phyloP scores from a whole-genome alignment of 2,113 vertebrate genomes.

The Eolophus roseicapilla region DNA sequence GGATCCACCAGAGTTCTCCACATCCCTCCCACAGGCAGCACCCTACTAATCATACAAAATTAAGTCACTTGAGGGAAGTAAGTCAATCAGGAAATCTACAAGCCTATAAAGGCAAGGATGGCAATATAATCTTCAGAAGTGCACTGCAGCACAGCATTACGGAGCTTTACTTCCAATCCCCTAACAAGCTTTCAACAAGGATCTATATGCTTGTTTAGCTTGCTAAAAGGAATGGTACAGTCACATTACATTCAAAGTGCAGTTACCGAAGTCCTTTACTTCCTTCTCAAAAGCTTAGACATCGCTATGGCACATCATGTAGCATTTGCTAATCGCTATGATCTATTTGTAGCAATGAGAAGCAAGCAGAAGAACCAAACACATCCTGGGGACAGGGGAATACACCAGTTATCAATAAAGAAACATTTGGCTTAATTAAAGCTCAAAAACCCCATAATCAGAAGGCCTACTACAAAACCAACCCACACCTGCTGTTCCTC shows the following conservation, averaged over 20 bases:
- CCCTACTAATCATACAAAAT: not conserved
- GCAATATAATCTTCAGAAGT: not conserved
- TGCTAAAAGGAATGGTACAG: accelerated
- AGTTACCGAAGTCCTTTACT: not conserved
- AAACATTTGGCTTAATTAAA: not conserved
- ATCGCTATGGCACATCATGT: accelerated
- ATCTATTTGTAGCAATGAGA: not conserved
- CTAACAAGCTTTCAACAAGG: not conserved
- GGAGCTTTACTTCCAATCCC: not conserved
- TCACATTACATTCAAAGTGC: not conserved
- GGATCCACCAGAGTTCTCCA: not conserved
- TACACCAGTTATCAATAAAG: not conserved
- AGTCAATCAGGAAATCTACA: not conserved
- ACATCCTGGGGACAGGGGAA: not conserved
- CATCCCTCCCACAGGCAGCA: not conserved
- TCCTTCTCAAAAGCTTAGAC: not conserved
- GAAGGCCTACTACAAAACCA: not conserved
- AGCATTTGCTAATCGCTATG: not conserved
- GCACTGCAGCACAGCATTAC: accelerated
- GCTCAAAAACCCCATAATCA: not conserved
- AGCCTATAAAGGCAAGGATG: not conserved
- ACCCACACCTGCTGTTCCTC: constrained; percentile 38
- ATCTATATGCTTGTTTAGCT: not conserved
- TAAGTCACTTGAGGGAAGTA: not conserved
- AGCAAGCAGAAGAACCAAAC: not conserved